phyloP scores from a whole-genome alignment of 2,888 invertebrate species.

The Euproctis similis region DNA sequence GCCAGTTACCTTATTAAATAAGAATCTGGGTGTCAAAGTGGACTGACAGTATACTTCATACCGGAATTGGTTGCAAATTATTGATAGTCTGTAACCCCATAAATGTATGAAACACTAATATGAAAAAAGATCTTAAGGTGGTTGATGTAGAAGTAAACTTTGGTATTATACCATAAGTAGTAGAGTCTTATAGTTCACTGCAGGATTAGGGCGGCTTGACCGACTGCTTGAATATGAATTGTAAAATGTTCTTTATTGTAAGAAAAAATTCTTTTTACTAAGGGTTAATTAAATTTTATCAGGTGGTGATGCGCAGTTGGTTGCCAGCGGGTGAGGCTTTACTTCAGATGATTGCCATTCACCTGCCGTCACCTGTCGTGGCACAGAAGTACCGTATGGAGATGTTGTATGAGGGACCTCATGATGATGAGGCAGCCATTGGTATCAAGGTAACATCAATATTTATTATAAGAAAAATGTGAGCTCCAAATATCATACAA shows the following conservation, averaged over 20 bases:
- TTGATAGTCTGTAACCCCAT: slow-evolving; percentile 49
- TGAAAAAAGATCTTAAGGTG: too few relatives aligned
- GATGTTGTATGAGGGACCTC: slow-evolving; percentile 99
- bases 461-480: neutral
- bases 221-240: too few relatives aligned
- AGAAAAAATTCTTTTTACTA: too few relatives aligned
- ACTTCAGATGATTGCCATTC: slow-evolving; percentile 99
- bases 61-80: slow-evolving; percentile 58
- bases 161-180: too few relatives aligned
- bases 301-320: slow-evolving; percentile 99
- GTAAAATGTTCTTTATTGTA: too few relatives aligned
- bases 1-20: slow-evolving; percentile 46
- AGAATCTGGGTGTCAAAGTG: slow-evolving; percentile 71
- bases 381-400: slow-evolving; percentile 99
- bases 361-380: slow-evolving; percentile 98
- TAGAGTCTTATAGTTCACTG: too few relatives aligned
- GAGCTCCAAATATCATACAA: too few relatives aligned
- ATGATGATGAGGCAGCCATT: slow-evolving; percentile 95
- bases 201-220: too few relatives aligned
- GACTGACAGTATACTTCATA: slow-evolving; percentile 58
- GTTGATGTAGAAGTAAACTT: too few relatives aligned
- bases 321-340: slow-evolving; percentile 99
- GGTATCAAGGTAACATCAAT: slow-evolving; percentile 87
- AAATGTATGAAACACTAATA: slow-evolving; percentile 54
- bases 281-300: too few relatives aligned